Evolutionary conservation across 2,888 invertebrate genomes (phyloP), one percentile per base, ranked within the genome.

Genomic region (Orchesella flavescens): DNA sequence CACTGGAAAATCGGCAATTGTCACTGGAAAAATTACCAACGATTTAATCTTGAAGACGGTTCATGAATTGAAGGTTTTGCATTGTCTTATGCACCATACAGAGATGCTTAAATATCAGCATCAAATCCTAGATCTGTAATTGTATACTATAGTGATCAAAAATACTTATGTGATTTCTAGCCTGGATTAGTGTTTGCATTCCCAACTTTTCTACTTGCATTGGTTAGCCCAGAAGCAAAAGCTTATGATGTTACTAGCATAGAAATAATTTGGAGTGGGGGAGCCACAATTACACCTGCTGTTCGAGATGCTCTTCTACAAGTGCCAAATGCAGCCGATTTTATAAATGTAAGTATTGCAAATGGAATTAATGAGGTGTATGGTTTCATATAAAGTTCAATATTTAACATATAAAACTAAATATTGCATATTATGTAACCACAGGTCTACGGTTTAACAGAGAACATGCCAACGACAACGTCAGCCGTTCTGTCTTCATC

Each of bases 111-210:
- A 59, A 21, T 15, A 9, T 21, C n/a, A n/a, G n/a, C 9, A 21
- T 59, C 23, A 17, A 59, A n/a, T 55, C 7, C 13, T 15, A 5
- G 13, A n/a, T 4, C 4, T 10, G n/a, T n/a, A 55, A 15, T 15
- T 55, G 13, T 46, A 13, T 10, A 46, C 10, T 9, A 19, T 21
- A 21, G 24, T 61, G 10, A 23, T 12, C 1, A 24, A 15, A 23
- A 24, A 2, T 34, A 7, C 7, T 4, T 34, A 4, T 34, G 2
- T 34, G 9, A 13, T 13, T 61, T 24, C 1, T 53, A 87, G 87
- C 88, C 88, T 0, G 79, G 83, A 17, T 49, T 84, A 21, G 84
- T 43, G 3, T 87, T 88, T 75, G 88, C 87, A 49, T 88, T 88
- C 66, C 88, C 88, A n/a, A 53, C 87, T 10, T 66, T 77, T 44